phyloP scores from a whole-genome alignment of 1,140 invertebrate genomes.

The Holotrichia oblita region DNA sequence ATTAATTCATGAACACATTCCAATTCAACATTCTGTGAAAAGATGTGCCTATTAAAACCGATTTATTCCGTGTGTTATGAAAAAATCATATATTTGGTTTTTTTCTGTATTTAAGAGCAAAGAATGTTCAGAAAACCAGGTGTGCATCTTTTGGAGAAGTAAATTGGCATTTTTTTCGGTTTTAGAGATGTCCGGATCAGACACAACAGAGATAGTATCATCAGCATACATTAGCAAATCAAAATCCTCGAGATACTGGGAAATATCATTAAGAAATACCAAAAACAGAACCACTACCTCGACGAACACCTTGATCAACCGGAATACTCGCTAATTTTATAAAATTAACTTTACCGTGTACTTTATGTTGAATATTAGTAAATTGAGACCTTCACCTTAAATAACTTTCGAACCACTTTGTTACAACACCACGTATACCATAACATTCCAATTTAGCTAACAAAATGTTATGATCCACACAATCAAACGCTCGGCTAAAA shows the following conservation, averaged over 20 bases:
- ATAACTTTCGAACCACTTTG: not conserved
- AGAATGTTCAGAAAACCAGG: not conserved
- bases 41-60: not conserved
- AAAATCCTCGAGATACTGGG: not conserved
- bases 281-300: not conserved
- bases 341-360: not conserved
- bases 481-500: not conserved
- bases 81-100: constrained; percentile 13
- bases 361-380: not conserved
- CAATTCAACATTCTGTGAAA: not conserved
- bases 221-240: not conserved
- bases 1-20: not conserved
- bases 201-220: not conserved
- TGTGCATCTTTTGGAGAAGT: not conserved
- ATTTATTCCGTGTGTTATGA: not conserved
- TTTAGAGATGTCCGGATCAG: not conserved
- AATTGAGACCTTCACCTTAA: not conserved
- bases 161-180: not conserved
- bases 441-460: not conserved
- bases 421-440: not conserved
- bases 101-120: constrained; percentile 12
- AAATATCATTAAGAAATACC: not conserved
- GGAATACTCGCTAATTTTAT: not conserved
- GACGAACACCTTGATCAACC: not conserved
- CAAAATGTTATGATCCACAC: not conserved